Evolutionary conservation across 2,797 vertebrate species (phyloP).

Genomic region (Smutsia temminckii): DNA sequence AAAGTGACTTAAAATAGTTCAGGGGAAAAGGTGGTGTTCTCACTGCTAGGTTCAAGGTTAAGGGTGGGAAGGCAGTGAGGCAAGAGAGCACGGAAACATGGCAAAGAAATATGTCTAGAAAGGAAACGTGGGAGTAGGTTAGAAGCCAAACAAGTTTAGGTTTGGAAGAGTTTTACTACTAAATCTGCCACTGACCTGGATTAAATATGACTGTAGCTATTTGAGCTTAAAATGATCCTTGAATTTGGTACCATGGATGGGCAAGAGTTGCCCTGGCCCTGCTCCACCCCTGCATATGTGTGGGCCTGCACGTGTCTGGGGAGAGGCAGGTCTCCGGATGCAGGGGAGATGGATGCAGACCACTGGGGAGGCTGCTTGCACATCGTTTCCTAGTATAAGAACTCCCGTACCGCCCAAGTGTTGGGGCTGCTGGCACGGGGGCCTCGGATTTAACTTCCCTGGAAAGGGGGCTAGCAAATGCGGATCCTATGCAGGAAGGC

Average conservation of each 20-base stretch:
- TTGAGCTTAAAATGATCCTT: neutral
- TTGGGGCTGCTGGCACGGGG: neutral
- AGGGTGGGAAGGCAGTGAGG: neutral
- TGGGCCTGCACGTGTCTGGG: too few relatives aligned
- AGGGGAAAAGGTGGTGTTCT: neutral
- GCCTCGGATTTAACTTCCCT: neutral
- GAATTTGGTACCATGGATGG: neutral
- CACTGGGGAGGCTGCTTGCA: neutral
- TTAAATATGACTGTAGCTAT: neutral
- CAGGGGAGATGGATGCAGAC: neutral
- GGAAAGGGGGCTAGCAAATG: neutral
- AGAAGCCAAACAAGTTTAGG: neutral
- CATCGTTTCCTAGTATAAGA: neutral
- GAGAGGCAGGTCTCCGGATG: neutral
- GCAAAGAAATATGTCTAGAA: neutral
- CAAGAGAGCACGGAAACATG: neutral
- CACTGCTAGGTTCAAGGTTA: neutral
- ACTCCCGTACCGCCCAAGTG: too few relatives aligned
- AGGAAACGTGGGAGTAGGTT: neutral
- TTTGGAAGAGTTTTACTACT: neutral
- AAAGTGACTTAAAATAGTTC: neutral
- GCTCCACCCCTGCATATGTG: neutral
- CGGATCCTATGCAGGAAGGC: neutral
- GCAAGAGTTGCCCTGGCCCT: neutral
- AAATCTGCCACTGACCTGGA: neutral